Evolutionary conservation across 2,888 invertebrate species (phyloP), one percentile per base, ranked within the genome.

Genomic region (Temnothorax ravouxi): DNA sequence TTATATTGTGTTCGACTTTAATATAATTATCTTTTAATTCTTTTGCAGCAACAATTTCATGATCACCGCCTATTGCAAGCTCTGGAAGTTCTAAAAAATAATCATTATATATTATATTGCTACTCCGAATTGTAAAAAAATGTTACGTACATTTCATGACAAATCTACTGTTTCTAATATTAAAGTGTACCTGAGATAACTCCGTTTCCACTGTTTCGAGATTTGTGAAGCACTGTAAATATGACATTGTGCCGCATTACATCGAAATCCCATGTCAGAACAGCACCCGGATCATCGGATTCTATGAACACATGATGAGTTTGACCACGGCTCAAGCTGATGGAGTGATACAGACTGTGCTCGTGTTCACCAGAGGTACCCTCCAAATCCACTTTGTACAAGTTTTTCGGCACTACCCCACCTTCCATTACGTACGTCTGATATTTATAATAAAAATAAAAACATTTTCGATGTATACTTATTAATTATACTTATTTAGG

Each of bases 241-340:
- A 97, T 96, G 90, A 99, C 97, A 95, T 98, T 98, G 93, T 98
- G 98, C 38, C 98, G 97, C 94, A 99, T 96, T 76, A 99, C 98
- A 95, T 99, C 99, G 95, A 99, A 99, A 95, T 99, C 99, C 99
- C 99, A 99, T 38, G 99, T 99, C 64, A 99, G 96, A 84, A 99
- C 98, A 94, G 98, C 97, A 91, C 98, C 98, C 18, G 97, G 97
- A 95, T 98, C 98, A 81, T 97, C 96, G 90, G 98, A 98, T 72
- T 96, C 96, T 76, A 99, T 97, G 87, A 98, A 95, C 87, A 97
- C 96, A 93, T 98, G 97, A 94, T 97, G 97, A 38, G 97, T 96
- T 96, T 97, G 96, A 90, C 97, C 97, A 91, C 97, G 97, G 25
- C 95, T 95, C 69, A 97, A 94, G 90, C 96, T 96, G 89, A 97